These are phyloP conservation scores for Spongilla lacustris DNA, from an alignment of 37 sponge, comb jelly and placozoan species.

Conservation along the genomic window DNA sequence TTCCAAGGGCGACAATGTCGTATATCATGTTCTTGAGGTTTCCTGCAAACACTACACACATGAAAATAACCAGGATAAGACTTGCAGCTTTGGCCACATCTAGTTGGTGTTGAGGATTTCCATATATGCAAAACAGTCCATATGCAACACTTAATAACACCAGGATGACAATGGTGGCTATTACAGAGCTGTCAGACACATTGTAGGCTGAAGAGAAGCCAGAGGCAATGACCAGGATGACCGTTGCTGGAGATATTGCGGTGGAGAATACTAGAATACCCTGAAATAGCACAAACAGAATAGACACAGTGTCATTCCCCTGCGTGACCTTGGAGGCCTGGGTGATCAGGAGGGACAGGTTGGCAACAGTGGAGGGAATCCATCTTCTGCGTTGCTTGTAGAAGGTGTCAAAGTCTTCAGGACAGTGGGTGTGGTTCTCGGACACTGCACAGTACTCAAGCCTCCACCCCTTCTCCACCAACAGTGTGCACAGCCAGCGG, in stretches of 20 bases:
- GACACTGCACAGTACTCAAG: constrained; percentile 87
- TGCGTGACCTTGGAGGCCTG: constrained; percentile 38
- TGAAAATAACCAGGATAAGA: constrained; percentile 75
- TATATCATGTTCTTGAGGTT: constrained; percentile 46
- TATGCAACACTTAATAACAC: constrained; percentile 40
- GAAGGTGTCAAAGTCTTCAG: constrained; percentile 82
- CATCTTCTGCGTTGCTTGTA: constrained; percentile 90
- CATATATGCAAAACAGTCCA: constrained; percentile 62
- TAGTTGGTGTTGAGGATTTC: constrained; percentile 28
- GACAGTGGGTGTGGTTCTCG: constrained; percentile 82
- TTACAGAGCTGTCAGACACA: not conserved
- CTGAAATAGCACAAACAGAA: constrained; percentile 79
- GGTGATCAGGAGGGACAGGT: constrained; percentile 63
- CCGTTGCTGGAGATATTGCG: constrained; percentile 78
- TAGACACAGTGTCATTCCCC: constrained; percentile 69
- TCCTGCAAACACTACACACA: constrained; percentile 75
- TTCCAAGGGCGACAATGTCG: not conserved
- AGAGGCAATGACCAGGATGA: constrained; percentile 77
- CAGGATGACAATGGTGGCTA: constrained; percentile 12
- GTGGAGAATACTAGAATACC: constrained; percentile 77
- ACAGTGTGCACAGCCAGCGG: constrained; percentile 93
- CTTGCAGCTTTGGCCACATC: constrained; percentile 76
- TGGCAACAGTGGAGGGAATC: constrained; percentile 91
- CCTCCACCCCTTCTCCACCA: constrained; percentile 86
- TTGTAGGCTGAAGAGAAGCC: constrained; percentile 62